Evolutionary conservation across 2,888 invertebrate genomes (phyloP).

Genomic region (Pomacea canaliculata): DNA sequence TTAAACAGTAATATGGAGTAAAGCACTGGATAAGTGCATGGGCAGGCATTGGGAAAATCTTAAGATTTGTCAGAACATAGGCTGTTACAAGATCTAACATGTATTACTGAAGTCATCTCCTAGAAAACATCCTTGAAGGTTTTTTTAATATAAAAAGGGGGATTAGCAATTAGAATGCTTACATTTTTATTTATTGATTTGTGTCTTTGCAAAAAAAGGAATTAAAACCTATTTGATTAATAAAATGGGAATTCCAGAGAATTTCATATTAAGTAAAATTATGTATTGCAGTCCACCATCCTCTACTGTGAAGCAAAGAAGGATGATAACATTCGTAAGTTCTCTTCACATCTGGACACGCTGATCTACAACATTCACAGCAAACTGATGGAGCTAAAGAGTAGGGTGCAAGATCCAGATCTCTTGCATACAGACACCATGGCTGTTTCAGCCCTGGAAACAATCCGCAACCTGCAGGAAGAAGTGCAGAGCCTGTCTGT

Average conservation of each 20-base stretch:
- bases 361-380: conserved; percentile 62
- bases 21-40: too few species aligned
- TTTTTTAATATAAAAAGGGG: too few species aligned
- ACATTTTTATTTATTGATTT: background rate
- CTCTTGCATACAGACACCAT: conserved; percentile 65
- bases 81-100: too few species aligned
- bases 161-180: too few species aligned
- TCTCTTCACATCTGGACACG: conserved; percentile 64
- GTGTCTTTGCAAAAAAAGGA: background rate
- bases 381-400: conserved; percentile 64
- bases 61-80: too few species aligned
- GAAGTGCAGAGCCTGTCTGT: conserved; percentile 62
- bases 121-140: too few species aligned
- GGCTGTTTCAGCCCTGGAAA: conserved; percentile 64
- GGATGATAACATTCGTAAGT: conserved; percentile 69
- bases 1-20: too few species aligned
- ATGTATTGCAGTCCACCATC: conserved; percentile 59
- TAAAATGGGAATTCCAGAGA: background rate
- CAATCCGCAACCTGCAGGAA: conserved; percentile 61
- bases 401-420: conserved; percentile 63
- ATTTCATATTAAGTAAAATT: background rate
- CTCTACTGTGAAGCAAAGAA: conserved; percentile 69
- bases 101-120: too few species aligned
- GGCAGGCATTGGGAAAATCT: too few species aligned
- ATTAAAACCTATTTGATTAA: background rate